phyloP scores from a whole-genome alignment of 2,888 invertebrate species.

The Cyrtodaria siliqua region DNA sequence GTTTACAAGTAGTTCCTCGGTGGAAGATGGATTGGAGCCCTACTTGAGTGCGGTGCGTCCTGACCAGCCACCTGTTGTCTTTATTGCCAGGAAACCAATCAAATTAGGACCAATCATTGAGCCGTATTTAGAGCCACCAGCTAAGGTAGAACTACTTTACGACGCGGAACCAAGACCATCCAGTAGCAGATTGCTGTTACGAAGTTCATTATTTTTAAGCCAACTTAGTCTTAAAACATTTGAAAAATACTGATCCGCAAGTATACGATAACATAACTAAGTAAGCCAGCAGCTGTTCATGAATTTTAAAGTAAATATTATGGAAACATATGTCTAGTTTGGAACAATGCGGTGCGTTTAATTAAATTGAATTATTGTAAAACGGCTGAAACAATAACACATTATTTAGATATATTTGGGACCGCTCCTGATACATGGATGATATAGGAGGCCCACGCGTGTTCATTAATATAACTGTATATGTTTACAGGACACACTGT shows the following conservation, averaged over 20 bases:
- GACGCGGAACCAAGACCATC: slow-evolving; percentile 30
- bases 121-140: slow-evolving; percentile 45
- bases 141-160: slow-evolving; percentile 46
- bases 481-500: too few relatives aligned
- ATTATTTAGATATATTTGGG: too few relatives aligned
- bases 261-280: background rate
- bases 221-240: slow-evolving; percentile 43
- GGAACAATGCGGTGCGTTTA: too few relatives aligned
- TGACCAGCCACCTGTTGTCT: slow-evolving; percentile 19
- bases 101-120: slow-evolving; percentile 53
- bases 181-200: slow-evolving; percentile 43
- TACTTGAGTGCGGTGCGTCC: background rate
- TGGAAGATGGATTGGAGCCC: slow-evolving; percentile 2
- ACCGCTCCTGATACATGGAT: too few relatives aligned
- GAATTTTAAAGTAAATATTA: background rate
- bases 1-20: slow-evolving; percentile 20
- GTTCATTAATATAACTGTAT: too few relatives aligned
- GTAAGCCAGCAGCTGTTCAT: background rate
- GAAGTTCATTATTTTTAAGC: slow-evolving; percentile 46
- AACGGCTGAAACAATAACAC: too few relatives aligned
- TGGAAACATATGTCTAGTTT: too few relatives aligned
- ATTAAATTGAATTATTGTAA: too few relatives aligned
- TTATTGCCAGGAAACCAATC: slow-evolving; percentile 47
- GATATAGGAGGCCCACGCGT: too few relatives aligned
- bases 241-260: background rate